phyloP scores from a whole-genome alignment of 2,797 vertebrate species.

The Sebastes cheni region DNA sequence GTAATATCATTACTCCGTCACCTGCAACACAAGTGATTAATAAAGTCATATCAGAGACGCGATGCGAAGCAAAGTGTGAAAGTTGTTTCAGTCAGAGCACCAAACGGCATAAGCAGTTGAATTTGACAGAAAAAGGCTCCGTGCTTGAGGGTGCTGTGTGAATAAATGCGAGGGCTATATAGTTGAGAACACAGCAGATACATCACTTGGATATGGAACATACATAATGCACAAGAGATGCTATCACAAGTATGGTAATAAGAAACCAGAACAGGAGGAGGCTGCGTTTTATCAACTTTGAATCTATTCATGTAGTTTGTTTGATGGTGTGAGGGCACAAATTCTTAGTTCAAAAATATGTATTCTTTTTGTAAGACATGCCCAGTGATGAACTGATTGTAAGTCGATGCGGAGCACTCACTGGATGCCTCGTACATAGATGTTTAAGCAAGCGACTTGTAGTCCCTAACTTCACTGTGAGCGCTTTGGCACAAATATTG shows the following conservation, averaged over 20 bases:
- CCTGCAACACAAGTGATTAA: slow-evolving; percentile 28
- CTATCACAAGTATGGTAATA: background rate
- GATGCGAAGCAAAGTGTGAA: background rate
- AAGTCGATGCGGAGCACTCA: background rate
- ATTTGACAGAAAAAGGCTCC: background rate
- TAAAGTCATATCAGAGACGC: slow-evolving; percentile 23
- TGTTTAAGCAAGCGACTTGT: background rate
- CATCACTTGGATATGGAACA: slow-evolving; percentile 1
- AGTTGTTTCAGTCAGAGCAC: background rate
- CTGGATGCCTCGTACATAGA: background rate
- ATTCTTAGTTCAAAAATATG: background rate
- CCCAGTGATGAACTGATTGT: background rate
- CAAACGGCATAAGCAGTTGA: background rate
- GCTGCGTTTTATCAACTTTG: background rate
- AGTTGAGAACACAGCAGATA: background rate
- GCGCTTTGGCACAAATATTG: background rate
- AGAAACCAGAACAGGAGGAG: background rate
- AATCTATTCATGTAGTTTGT: background rate
- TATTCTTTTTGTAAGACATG: background rate
- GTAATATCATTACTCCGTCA: slow-evolving; percentile 20
- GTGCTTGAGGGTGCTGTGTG: background rate
- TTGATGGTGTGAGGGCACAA: background rate
- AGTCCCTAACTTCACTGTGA: background rate
- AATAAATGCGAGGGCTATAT: background rate
- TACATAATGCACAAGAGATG: slow-evolving; percentile 6